Evolutionary conservation across 2,888 invertebrate species (phyloP), one percentile per base, ranked within the genome.

Genomic region (Tribolium freemani): DNA sequence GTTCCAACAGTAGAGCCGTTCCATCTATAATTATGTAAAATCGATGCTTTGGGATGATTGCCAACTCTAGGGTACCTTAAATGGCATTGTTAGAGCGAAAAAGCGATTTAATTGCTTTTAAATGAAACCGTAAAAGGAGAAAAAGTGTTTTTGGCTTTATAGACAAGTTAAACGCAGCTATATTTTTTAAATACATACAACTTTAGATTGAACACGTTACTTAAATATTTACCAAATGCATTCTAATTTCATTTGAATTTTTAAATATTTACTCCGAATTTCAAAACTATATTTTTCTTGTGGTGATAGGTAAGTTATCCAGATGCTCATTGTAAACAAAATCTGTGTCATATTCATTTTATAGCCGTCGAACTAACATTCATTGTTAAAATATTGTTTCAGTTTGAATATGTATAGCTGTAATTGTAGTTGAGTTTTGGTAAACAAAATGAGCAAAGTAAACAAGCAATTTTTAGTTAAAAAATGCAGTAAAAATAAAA

Each of bases 161-260:
- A 6, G 3, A 45, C 53, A 16, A 26, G 11, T 53, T 13, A 16
- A 16, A 30, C 38, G 21, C 21, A 1, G 10, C 45, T 30, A 11
- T 46, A 48, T 54, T 56, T 56, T 54, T 61, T 44, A 63, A 30
- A 56, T 16, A 60, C 8, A 38, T 38, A 38, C 2, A 50, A 20
- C 48, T n/a, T 10, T 3, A 50, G 69, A 69, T 26, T 69, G 69
- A 31, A 61, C n/a, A n/a, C 16, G 51, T 13, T 26, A 9, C 30
- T 6, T 50, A 70, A 54, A 63, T 63, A 53, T 70, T 70, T 70
- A 63, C 56, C 10, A 4, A 63, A 70, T 63, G 10, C 56, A 54
- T 63, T 70, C 70, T 70, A 70, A 70, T 70, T 70, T 63, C 70
- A 70, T 63, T 56, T 70, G 56, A 54, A 44, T 16, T 51, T 54